Base-by-base conservation (phyloP, 1,140 invertebrate species). In the Nasonia longicornis region DNA sequence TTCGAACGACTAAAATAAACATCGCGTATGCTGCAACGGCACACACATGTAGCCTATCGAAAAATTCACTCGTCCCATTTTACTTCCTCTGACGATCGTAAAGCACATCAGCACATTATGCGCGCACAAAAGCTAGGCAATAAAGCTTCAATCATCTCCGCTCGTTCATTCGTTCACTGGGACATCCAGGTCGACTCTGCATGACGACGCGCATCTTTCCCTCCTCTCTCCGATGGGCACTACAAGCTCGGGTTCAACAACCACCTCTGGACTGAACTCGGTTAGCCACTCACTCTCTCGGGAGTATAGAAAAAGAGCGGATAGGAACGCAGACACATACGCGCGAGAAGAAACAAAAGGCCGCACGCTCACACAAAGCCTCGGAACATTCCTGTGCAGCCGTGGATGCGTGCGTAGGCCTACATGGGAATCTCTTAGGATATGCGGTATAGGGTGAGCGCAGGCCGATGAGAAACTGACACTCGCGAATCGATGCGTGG, bases 161-260 rank as follows among this genome's bases (percentile, higher is more conserved):
- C 22, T 42, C 69, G n/a, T 79, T 79, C 38, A 71, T 38, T 71
- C 67, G n/a, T 16, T 48, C 16, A 58, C 45, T 69, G n/a, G 77
- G 45, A 22, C 29, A 48, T 48, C 75, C 35, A 77, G 64, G 75
- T 69, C 64, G 64, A 31, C 12, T 77, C 16, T 48, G 16, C 64
- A 10, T 20, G 38, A 42, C 63, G 63, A 7, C n/a, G 42, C n/a
- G 42, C 29, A 35, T 64, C 31, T 20, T 66, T 76, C n/a, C 64
- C 12, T 6, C 52, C 52, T n/a, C 52, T 20, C 52, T 20, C 52
- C 20, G 52, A 58, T 58, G 20, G 52, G 52, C 52, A n/a, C 38
- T 42, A 42, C 52, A 58, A n/a, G 16, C 10, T 66, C n/a, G 12
- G n/a, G 63, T 76, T 76, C 74, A 75, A 75, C 63, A 76, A 42